phyloP scores from a whole-genome alignment of 2,797 vertebrate species.

The Coregonus sp. region DNA sequence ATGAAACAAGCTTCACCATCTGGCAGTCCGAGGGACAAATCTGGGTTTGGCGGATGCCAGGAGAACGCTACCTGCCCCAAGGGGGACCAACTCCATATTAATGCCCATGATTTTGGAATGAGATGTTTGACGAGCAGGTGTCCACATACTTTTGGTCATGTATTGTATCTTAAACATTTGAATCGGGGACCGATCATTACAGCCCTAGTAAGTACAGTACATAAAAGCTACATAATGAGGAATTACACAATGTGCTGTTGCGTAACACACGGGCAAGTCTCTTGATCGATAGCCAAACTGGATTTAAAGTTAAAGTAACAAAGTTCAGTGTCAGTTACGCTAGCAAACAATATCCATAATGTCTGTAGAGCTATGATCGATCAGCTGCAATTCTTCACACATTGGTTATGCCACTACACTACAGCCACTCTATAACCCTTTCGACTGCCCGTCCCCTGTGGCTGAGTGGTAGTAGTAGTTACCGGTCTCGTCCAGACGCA shows the following conservation, averaged over 20 bases:
- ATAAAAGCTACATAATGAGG: neutral
- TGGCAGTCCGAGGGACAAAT: too few species aligned
- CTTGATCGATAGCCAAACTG: neutral
- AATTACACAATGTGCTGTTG: neutral
- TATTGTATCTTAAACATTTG: too few species aligned
- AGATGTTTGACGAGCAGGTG: too few species aligned
- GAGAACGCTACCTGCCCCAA: too few species aligned
- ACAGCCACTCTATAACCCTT: neutral
- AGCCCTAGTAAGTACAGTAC: neutral
- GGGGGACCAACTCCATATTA: too few species aligned
- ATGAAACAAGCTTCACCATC: too few species aligned
- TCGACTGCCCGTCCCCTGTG: neutral
- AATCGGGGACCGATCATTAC: too few species aligned
- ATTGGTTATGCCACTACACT: neutral
- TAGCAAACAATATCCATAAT: neutral
- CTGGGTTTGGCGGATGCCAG: too few species aligned
- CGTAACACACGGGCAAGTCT: neutral
- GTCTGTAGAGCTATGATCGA: neutral
- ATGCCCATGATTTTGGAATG: too few species aligned
- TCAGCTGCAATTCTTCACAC: neutral
- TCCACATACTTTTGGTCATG: too few species aligned
- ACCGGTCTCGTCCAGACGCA: constrained; percentile 78
- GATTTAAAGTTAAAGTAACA: neutral
- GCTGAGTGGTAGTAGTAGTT: neutral
- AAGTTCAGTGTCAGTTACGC: neutral